Evolutionary conservation across 2,888 invertebrate genomes (phyloP), one percentile per base, ranked within the genome.

Genomic region (Drosophila eohydei): DNA sequence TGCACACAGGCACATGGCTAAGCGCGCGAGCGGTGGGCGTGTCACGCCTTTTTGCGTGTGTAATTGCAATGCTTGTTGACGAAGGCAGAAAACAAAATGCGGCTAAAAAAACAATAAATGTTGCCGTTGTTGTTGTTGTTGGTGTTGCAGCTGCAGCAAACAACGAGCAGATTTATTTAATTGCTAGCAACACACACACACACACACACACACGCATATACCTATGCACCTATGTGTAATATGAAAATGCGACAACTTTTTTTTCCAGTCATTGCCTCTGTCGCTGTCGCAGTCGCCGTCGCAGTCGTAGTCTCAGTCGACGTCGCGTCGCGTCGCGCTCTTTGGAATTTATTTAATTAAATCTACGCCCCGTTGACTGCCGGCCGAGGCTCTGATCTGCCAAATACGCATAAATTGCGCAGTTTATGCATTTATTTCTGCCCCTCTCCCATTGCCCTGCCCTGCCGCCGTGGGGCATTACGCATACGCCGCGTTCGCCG

Each of bases 301-400:
- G 56, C 46, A 14, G 66, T 43, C 44, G 48, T 40, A 1, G 66
- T 44, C 44, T 54, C 46, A 14, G 66, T 40, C 59, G 46, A 41
- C 59, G 43, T 44, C 52, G 62, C 64, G 43, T 44, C 52, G 62
- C 64, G 71, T 63, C 56, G 64, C 57, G 77, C 73, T 78, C 68
- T 71, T 69, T 80, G 80, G 81, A 85, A 87, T 90, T 90, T 90
- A 89, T 89, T 90, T 89, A 89, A 90, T 89, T 89, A 90, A 89
- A 88, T 85, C 78, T 84, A 83, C 81, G 83, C 81, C 85, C 81
- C 84, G 83, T 80, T 78, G 81, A 72, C 81, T 70, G 71, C 71
- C 69, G 65, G 51, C 66, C 69, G 56, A 14, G 69, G 52, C 71
- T 74, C 78, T 68, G 71, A 68, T 69, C 78, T 73, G 74, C 79